These are phyloP conservation scores for Dipus sagitta DNA, from an alignment of 2,797 vertebrate genomes.

Conservation along the genomic window DNA sequence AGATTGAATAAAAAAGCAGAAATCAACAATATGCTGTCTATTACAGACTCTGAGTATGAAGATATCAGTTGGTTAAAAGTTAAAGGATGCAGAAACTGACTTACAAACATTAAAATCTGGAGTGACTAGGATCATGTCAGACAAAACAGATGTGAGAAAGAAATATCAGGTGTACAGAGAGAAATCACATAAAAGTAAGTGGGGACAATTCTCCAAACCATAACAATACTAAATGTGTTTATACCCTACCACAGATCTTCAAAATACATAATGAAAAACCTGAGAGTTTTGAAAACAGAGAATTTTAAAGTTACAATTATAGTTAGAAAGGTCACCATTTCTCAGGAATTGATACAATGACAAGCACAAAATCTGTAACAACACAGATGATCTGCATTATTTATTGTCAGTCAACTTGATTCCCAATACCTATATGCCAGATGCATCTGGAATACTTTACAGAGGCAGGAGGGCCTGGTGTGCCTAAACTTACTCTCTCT, in stretches of 20 bases:
- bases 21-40: not conserved
- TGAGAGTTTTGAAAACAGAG: not conserved
- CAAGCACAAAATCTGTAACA: not conserved
- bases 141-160: conserved; percentile 6
- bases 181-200: not conserved
- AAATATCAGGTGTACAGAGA: not conserved
- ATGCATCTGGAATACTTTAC: no score
- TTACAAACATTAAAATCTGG: not conserved
- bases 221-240: not conserved
- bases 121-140: not conserved
- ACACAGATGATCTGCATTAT: not conserved
- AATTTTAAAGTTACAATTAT: not conserved
- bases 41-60: not conserved
- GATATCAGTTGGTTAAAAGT: not conserved
- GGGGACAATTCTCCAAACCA: not conserved
- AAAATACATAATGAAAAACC: not conserved
- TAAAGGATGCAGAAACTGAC: not conserved
- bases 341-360: not conserved
- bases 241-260: not conserved
- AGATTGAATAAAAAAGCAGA: not conserved
- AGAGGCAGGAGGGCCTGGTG: no score
- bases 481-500: no score
- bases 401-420: no score
- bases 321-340: not conserved
- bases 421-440: no score